A percentile compares a stretch with the other conserved stretches of the same genome.
Evolutionary conservation across 2,888 invertebrate species (phyloP).

Genomic region (Lepetodrilus schrolli): DNA sequence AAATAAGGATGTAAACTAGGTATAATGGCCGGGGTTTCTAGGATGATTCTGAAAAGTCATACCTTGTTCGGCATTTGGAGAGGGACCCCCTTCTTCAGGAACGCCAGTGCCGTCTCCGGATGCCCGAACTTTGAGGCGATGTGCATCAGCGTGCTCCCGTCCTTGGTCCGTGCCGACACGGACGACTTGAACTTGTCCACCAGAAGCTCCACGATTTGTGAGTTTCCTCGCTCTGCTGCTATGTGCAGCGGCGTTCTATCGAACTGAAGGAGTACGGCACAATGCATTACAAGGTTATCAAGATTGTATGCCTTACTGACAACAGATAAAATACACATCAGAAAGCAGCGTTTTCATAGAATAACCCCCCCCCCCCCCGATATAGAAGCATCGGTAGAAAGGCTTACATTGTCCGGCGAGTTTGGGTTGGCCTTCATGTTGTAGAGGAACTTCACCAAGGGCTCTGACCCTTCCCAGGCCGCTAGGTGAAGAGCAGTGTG

Average conservation of each 20-base stretch:
- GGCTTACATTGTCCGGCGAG: slow-evolving; percentile 90
- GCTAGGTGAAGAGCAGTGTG: slow-evolving; percentile 96
- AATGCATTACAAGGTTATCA: too few relatives aligned
- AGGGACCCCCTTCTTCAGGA: slow-evolving; percentile 98
- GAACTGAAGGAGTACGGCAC: slow-evolving; percentile 73
- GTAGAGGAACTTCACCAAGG: slow-evolving; percentile 94
- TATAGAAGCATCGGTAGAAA: too few relatives aligned
- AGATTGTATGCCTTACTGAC: neutral
- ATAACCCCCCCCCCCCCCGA: too few relatives aligned
- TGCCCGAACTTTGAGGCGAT: slow-evolving; percentile 97
- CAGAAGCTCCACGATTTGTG: slow-evolving; percentile 93
- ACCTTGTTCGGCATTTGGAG: slow-evolving; percentile 98
- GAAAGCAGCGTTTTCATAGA: neutral
- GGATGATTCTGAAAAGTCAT: too few relatives aligned
- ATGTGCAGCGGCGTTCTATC: slow-evolving; percentile 98
- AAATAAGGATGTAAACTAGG: too few relatives aligned
- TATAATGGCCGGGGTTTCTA: too few relatives aligned
- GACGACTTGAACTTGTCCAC: slow-evolving; percentile 99
- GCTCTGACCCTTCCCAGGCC: slow-evolving; percentile 95
- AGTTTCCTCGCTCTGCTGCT: slow-evolving; percentile 97
- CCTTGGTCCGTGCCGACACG: slow-evolving; percentile 95
- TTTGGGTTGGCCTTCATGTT: slow-evolving; percentile 95
- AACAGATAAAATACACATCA: neutral
- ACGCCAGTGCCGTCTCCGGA: slow-evolving; percentile 97
- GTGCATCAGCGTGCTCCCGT: slow-evolving; percentile 98